Evolutionary conservation across 1,140 invertebrate genomes (phyloP).

Genomic region (Nymphalis io): DNA sequence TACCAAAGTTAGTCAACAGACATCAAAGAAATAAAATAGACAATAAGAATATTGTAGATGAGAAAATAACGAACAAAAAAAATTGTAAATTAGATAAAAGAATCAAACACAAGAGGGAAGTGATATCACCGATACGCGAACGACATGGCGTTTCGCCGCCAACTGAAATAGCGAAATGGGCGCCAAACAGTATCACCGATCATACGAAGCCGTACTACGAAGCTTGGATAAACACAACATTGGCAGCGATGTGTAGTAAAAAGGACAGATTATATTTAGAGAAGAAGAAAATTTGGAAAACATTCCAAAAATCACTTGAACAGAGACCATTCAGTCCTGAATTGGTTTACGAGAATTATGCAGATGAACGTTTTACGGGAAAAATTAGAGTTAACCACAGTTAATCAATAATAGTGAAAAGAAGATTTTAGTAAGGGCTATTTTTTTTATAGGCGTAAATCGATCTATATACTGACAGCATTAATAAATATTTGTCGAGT

Average conservation of each 20-base stretch:
- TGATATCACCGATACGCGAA: conserved; percentile 30
- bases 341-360: conserved; percentile 45
- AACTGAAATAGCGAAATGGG: conserved; percentile 66
- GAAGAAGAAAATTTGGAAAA: conserved; percentile 40
- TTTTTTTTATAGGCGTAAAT: too few species aligned
- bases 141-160: conserved; percentile 35
- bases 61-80: background rate
- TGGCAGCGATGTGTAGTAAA: conserved; percentile 49
- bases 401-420: background rate
- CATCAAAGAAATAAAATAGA: background rate
- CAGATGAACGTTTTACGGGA: conserved; percentile 57
- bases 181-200: conserved; percentile 44
- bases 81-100: background rate
- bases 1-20: conserved; percentile 17
- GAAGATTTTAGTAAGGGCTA: too few species aligned
- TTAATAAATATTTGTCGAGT: too few species aligned
- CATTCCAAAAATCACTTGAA: conserved; percentile 39
- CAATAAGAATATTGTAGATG: background rate
- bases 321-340: conserved; percentile 43
- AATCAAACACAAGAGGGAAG: conserved; percentile 29
- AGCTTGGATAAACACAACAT: conserved; percentile 60
- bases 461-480: too few species aligned
- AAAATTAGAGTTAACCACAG: conserved; percentile 53
- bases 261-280: conserved; percentile 36
- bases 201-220: conserved; percentile 66